Conservation (phyloP, 1,140 invertebrate genomes). For the Drosophila micromelanica region DNA sequence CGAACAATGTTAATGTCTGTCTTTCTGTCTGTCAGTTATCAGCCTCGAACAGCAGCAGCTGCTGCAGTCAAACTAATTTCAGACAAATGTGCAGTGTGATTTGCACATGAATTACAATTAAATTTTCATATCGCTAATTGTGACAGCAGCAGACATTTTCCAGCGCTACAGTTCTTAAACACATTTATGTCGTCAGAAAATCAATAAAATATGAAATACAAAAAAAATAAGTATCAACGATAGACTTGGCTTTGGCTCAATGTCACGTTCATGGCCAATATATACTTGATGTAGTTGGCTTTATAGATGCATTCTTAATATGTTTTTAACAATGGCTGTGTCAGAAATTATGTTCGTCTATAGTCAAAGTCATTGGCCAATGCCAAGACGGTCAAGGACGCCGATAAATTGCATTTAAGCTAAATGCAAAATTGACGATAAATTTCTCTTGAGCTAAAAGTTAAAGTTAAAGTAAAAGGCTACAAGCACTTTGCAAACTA, state of each 20-base stretch:
- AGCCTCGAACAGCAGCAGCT: slow-evolving; percentile 7
- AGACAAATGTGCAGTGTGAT: slow-evolving; percentile 20
- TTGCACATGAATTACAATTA: slow-evolving; percentile 28
- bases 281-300: slow-evolving; percentile 16
- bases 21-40: slow-evolving; percentile 16
- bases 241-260: slow-evolving; percentile 16
- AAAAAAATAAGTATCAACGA: neutral
- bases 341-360: slow-evolving; percentile 36
- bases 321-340: slow-evolving; percentile 10
- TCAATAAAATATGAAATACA: slow-evolving; percentile 8
- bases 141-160: slow-evolving; percentile 10
- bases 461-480: slow-evolving; percentile 4
- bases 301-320: slow-evolving; percentile 25
- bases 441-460: slow-evolving; percentile 8
- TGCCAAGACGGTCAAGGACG: slow-evolving; percentile 19
- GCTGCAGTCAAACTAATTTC: slow-evolving; percentile 17
- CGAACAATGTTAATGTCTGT: slow-evolving; percentile 11
- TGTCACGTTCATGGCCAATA: slow-evolving; percentile 40
- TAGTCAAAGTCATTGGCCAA: slow-evolving; percentile 11
- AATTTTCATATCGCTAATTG: slow-evolving; percentile 39
- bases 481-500: slow-evolving; percentile 1
- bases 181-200: slow-evolving; percentile 19
- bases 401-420: slow-evolving; percentile 11
- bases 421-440: slow-evolving; percentile 13
- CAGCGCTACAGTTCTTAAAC: too few species aligned